These are phyloP conservation scores for Drosophila eugracilis DNA, from an alignment of 1,140 invertebrate genomes.

Conservation along the genomic window DNA sequence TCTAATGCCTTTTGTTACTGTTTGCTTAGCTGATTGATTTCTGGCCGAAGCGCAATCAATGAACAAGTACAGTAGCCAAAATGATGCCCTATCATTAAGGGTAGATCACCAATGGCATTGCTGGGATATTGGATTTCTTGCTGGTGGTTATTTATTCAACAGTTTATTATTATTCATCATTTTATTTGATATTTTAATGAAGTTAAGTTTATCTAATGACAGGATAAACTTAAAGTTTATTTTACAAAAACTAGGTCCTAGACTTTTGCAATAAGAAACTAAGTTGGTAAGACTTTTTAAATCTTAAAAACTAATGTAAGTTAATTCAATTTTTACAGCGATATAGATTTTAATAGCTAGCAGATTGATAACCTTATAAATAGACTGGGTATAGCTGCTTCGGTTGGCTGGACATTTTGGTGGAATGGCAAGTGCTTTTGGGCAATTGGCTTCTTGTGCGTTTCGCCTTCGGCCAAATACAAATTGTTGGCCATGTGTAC, in stretches of 20 bases:
- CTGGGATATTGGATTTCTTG: constrained; percentile 6
- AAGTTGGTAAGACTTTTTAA: too few relatives aligned
- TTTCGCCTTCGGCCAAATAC: constrained; percentile 49
- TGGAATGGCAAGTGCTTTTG: constrained; percentile 40
- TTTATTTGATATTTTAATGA: too few relatives aligned
- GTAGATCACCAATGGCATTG: constrained; percentile 20
- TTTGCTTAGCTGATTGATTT: constrained; percentile 76
- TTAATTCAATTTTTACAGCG: neutral
- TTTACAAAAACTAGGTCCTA: too few relatives aligned
- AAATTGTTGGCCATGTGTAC: constrained; percentile 53
- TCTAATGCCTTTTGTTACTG: constrained; percentile 66
- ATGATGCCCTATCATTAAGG: constrained; percentile 18
- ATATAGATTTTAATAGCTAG: neutral
- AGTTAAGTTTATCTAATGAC: too few relatives aligned
- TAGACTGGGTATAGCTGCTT: constrained; percentile 23
- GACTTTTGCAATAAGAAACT: too few relatives aligned
- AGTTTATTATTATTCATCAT: too few relatives aligned
- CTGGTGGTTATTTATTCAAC: neutral
- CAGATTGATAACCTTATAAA: neutral
- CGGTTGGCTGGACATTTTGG: constrained; percentile 10
- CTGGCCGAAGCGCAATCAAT: constrained; percentile 57
- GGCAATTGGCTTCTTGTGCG: constrained; percentile 52
- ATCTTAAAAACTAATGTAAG: too few relatives aligned
- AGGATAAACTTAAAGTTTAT: too few relatives aligned
- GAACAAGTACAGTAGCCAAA: constrained; percentile 68